Base-by-base conservation (phyloP, 92 coral and sea anemone genomes). In the Phenganax marumi region DNA sequence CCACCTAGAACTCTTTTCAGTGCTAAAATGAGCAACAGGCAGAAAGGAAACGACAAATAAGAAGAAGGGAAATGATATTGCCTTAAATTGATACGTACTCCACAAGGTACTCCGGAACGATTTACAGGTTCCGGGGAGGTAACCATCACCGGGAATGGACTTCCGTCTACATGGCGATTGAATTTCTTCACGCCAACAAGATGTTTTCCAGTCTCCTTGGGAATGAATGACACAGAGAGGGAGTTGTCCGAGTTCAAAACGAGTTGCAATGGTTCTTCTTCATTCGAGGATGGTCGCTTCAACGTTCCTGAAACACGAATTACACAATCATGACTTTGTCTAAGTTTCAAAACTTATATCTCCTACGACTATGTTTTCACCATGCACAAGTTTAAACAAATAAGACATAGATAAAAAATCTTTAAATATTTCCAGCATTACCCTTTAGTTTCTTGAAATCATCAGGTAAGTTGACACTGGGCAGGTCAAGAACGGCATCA, bases 91-190 rank as follows among this genome's bases (percentile, higher is more conserved):
- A 33, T 33, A 33, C 43, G 43, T 33, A 33, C 99, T 52, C 99
- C 99, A 63, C 99, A 96, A 22, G 99, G 99, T 12, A 91, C 87
- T 10, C 97, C 99, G 24, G 90, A 88, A 13, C 97, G 88, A 85
- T 93, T 91, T 81, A 85, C 92, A 63, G 90, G 88, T 72, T 93
- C 90, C 54, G 99, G 99, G 75, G 97, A 91, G 22, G 93, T 94
- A 13, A 96, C 99, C 97, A 92, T 96, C 86, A 96, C 96, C 54
- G 95, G 86, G 89, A 90, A 24, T 8, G 81, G 81, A 57, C 81
- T 76, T 1, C 81, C 81, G 69, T 55, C 54, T 0, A 76, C 81
- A 56, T 76, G 81, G 16, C 83, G 83, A 58, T 78, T 78, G 73
- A 78, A 78, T 50, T 78, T 78, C 54, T 78, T 78, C 0, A 78